Evolutionary conservation across 1,140 invertebrate genomes (phyloP), one percentile per base, ranked within the genome.

Genomic region (Rhyacophila brunnea): DNA sequence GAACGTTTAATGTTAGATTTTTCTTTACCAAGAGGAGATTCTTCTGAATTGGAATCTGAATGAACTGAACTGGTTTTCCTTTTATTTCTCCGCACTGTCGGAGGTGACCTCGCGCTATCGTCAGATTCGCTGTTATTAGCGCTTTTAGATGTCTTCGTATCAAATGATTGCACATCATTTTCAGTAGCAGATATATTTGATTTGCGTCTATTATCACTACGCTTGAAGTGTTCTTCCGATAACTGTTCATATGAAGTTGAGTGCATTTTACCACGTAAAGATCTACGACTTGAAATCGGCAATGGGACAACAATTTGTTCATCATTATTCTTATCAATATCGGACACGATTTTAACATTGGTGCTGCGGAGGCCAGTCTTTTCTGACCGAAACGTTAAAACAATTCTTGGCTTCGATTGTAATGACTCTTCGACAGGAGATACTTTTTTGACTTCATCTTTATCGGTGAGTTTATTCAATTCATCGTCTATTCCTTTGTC

Each of bases 281-380:
- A 60, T 20, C 50, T 48, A 9, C 51, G 43, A 32, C 46, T 55
- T 7, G 23, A 28, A 35, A 35, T 28, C 32, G 49, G 47, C 7
- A 49, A 32, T 32, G 42, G 34, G 32, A 19, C 17, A 13, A 45
- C 68, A 15, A 68, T 62, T 14, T 79, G 73, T 40, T 75, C 74
- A 10, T 75, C 72, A 4, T 42, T 44, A 13, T 7, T 43, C 62
- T 77, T 78, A 14, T 80, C 75, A 55, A 74, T 74, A 3, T 72
- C 69, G 0, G 75, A 73, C 2, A 80, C 74, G 7, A 80, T 79
- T 62, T 79, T 78, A 72, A 79, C 73, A 42, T 76, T 79, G 46
- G 68, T 73, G 44, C 59, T 77, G 52, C 73, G 75, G 1, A 73
- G 70, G 50, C 72, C 77, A 13, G 71, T 71, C 60, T 80, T 80